Conservation (phyloP, 2,113 vertebrate genomes). For the Brachypodius melanocephalos region DNA sequence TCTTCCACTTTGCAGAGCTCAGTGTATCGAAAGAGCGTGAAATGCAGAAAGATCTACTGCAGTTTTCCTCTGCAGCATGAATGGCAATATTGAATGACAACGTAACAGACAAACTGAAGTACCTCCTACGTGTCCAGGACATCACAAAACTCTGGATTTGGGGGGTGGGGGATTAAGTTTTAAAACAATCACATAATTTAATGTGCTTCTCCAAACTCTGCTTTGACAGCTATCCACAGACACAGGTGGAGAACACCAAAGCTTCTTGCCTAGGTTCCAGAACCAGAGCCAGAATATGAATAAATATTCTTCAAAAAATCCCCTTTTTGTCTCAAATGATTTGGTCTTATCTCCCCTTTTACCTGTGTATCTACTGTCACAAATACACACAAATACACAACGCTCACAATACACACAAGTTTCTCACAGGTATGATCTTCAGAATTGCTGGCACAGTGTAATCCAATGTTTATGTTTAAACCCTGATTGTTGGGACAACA, state of each 20-base stretch:
- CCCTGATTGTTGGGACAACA: background rate
- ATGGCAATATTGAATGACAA: background rate
- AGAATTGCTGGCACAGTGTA: background rate
- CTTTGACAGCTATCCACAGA: background rate
- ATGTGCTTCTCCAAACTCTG: background rate
- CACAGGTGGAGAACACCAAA: background rate
- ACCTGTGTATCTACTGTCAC: background rate
- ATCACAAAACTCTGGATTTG: background rate
- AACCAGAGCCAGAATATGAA: background rate
- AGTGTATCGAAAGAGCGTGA: background rate
- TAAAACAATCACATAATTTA: background rate
- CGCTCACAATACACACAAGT: too few relatives aligned
- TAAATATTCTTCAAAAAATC: background rate
- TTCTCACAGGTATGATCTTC: background rate
- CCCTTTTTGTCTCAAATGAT: background rate
- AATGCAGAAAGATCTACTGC: background rate
- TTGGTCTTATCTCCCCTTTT: background rate
- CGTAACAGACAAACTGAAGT: background rate
- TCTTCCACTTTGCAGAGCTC: background rate
- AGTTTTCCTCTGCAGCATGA: background rate
- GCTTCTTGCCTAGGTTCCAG: background rate
- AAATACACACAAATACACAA: background rate
- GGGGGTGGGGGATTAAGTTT: fast-evolving
- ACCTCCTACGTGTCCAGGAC: background rate
- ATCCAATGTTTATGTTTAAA: background rate